A percentile compares a stretch with the other conserved stretches of the same genome.
Conservation (phyloP, 1,140 invertebrate species). For the Drosophila bifasciata region DNA sequence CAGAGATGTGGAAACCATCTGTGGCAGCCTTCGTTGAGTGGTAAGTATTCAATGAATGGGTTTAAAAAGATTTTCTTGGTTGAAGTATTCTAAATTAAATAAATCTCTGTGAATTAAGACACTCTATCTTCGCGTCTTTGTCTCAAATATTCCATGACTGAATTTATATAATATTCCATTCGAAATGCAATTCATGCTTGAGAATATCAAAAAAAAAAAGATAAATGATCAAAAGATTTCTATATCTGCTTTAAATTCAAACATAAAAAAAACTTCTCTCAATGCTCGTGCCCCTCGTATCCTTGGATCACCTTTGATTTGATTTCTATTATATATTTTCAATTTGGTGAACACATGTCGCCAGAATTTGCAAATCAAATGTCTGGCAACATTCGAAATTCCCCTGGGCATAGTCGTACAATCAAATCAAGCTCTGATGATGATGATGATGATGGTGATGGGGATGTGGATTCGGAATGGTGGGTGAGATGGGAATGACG, state of each 20-base stretch:
- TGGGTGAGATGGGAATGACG: neutral
- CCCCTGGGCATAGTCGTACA: slow-evolving; percentile 34
- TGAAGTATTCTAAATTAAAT: too few species aligned
- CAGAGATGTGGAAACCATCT: slow-evolving; percentile 8
- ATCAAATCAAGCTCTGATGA: slow-evolving; percentile 63
- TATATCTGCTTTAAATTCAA: too few species aligned
- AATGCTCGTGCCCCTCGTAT: neutral
- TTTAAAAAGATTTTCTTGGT: neutral
- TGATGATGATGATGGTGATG: slow-evolving; percentile 34
- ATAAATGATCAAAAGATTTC: too few species aligned
- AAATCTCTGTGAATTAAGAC: too few species aligned
- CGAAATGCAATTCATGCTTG: too few species aligned
- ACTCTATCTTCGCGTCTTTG: too few species aligned
- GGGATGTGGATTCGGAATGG: neutral
- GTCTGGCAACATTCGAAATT: neutral
- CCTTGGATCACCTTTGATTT: slow-evolving; percentile 39
- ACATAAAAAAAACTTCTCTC: slow-evolving; percentile 18
- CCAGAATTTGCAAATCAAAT: slow-evolving; percentile 51
- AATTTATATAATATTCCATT: too few species aligned
- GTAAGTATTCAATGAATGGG: slow-evolving; percentile 11
- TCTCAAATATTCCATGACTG: too few species aligned
- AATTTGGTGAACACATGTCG: slow-evolving; percentile 52
- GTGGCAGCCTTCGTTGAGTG: slow-evolving; percentile 13
- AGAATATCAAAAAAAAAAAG: too few species aligned
- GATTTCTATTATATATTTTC: slow-evolving; percentile 44